Percentiles rank a stretch among this genome's conserved stretches.
phyloP scores from a whole-genome alignment of 2,888 invertebrate genomes.

The Lasioglossum oenotherae region DNA sequence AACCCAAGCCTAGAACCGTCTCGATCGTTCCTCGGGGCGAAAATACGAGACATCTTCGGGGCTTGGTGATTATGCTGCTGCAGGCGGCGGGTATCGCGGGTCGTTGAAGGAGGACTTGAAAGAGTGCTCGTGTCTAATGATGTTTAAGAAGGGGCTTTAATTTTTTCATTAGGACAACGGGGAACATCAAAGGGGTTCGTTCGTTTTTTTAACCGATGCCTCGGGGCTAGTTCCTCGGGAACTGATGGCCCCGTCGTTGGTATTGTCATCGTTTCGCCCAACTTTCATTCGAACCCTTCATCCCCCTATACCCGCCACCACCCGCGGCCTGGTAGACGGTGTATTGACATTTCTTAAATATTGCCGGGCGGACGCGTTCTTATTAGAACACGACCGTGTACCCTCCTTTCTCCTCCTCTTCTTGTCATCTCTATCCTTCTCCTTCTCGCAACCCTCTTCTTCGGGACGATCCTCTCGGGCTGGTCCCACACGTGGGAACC shows the following conservation, averaged over 20 bases:
- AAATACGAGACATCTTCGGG: constrained; percentile 44
- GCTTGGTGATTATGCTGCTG: constrained; percentile 63
- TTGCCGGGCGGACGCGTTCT: constrained; percentile 72
- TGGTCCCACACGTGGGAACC: constrained; percentile 68
- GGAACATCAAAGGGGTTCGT: constrained; percentile 82
- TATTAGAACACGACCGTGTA: constrained; percentile 61
- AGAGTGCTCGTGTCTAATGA: constrained; percentile 83
- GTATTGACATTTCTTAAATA: constrained; percentile 84
- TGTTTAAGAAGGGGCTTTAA: constrained; percentile 84
- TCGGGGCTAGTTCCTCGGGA: constrained; percentile 75
- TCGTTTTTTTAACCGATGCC: constrained; percentile 82
- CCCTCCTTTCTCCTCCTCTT: not conserved
- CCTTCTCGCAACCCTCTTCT: not conserved
- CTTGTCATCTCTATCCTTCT: not conserved
- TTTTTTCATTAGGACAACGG: constrained; percentile 83
- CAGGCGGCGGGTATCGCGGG: constrained; percentile 50
- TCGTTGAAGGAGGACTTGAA: constrained; percentile 73
- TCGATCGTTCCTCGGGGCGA: constrained; percentile 38
- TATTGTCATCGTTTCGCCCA: constrained; percentile 73
- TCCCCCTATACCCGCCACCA: constrained; percentile 35
- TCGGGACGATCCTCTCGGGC: constrained; percentile 17
- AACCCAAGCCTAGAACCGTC: constrained; percentile 4
- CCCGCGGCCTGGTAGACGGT: constrained; percentile 52
- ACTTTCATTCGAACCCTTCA: constrained; percentile 71
- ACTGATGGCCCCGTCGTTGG: constrained; percentile 59